Base-by-base conservation (phyloP, 2,113 vertebrate species). In the Perca fluviatilis region DNA sequence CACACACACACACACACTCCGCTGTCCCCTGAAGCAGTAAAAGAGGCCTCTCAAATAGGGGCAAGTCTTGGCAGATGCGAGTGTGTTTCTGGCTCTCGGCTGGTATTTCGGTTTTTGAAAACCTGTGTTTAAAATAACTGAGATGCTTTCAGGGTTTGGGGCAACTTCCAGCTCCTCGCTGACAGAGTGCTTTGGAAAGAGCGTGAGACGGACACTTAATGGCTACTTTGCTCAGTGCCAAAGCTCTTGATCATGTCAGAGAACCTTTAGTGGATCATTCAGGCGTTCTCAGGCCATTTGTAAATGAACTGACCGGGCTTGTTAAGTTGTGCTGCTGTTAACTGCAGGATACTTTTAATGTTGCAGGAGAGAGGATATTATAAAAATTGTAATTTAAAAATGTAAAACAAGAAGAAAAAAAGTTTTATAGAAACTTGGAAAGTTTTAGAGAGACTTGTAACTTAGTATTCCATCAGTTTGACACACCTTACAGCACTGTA, bases 121-220 rank as follows among this genome's bases (percentile, higher is more conserved):
- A 85, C 89, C 93, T 93, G 86, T 90, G 92, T 76, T 95, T 95
- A 92, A 93, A 84, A 91, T 93, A 84, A 88, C 90, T 94, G 87
- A 87, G 93, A 94, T 94, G 86, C 82, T 89, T 88, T 92, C 53
- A 64, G 80, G 90, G 84, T 91, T 92, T 62, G 79, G 86, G 82
- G 82, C 64, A 67, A 67, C 81, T 85, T 87, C 83, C 77, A 82
- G 15, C 64, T 60, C 74, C 85, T 61, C 33, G 2, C 54, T 27
- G 80, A 89, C 53, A 51, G 75, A 84, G 74, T 13, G 8, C 74
- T 43, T 40, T 64, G 33, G 60, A 71, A 74, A n/a, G 49, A 70
- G 60, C 27, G 63, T 4, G 23, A 82, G 67, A 65, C 27, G 0
- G 71, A 75, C 77, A 19, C 70, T 87, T 56, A 66, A 56, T 64